These are phyloP conservation scores for Bathynomus jamesi DNA, from an alignment of 1,140 invertebrate genomes.

Conservation along the genomic window DNA sequence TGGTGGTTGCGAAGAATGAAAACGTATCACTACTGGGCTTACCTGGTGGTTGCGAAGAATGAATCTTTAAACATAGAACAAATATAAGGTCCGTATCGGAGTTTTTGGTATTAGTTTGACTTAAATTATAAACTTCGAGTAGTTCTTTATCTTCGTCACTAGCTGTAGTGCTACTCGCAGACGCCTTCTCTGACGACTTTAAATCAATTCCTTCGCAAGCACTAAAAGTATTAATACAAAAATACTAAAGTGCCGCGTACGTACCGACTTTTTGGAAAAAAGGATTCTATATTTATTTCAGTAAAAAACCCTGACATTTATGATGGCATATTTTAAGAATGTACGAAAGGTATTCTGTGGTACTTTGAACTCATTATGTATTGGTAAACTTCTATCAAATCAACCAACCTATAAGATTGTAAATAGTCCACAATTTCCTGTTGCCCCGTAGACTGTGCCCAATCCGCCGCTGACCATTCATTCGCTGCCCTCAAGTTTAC, in stretches of 20 bases:
- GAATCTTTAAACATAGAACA: neutral
- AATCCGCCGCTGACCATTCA: conserved; percentile 64
- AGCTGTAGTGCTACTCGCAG: neutral
- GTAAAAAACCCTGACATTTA: too few relatives aligned
- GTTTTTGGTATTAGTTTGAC: neutral
- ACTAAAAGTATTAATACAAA: neutral
- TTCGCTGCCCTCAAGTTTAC: conserved; percentile 56
- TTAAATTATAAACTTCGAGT: neutral
- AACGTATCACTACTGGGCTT: too few relatives aligned
- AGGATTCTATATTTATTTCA: too few relatives aligned
- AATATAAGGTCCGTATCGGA: neutral
- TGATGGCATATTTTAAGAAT: too few relatives aligned
- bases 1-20: too few relatives aligned
- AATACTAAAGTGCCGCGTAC: too few relatives aligned
- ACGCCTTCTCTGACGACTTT: neutral
- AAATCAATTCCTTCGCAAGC: neutral
- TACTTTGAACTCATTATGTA: too few relatives aligned
- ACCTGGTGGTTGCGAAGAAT: neutral
- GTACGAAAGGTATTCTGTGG: too few relatives aligned
- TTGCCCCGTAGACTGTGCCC: conserved; percentile 58
- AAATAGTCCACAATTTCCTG: conserved; percentile 51
- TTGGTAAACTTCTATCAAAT: too few relatives aligned
- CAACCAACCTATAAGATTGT: conserved; percentile 48
- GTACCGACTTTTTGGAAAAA: too few relatives aligned
- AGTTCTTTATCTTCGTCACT: neutral